A percentile compares a stretch with the other conserved stretches of the same genome.
Evolutionary conservation across 2,888 invertebrate genomes (phyloP).

Genomic region (Leptarthrus brevirostris): DNA sequence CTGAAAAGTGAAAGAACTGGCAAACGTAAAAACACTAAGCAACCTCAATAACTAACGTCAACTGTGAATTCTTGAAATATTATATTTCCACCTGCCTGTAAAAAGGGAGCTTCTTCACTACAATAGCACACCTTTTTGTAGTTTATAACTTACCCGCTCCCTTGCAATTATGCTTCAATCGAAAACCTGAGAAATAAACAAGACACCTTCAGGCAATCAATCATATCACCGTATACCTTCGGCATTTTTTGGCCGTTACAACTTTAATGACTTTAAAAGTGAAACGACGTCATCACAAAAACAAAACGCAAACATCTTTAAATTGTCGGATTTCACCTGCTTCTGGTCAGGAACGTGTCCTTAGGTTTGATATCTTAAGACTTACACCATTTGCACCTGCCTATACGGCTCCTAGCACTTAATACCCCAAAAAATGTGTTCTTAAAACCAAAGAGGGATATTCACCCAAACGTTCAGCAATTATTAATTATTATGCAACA

Average conservation of each 20-base stretch:
- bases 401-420: background rate
- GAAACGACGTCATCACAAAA: slow-evolving; percentile 35
- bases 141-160: background rate
- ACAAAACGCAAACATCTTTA: slow-evolving; percentile 34
- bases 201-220: slow-evolving; percentile 44
- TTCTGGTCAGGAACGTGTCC: slow-evolving; percentile 23
- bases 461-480: background rate
- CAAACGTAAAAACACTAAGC: too few species aligned
- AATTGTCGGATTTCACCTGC: slow-evolving; percentile 40
- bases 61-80: background rate
- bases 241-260: slow-evolving; percentile 35
- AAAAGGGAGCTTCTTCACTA: background rate
- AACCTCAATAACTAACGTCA: background rate
- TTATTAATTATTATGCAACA: slow-evolving; percentile 45
- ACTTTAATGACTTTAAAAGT: slow-evolving; percentile 17
- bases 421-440: background rate
- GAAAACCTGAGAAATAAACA: slow-evolving; percentile 8
- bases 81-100: background rate
- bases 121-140: slow-evolving; percentile 4
- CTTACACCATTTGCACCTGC: background rate
- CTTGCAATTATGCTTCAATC: background rate
- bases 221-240: slow-evolving; percentile 35
- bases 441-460: background rate
- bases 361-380: background rate
- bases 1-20: too few species aligned